Evolutionary conservation across 2,888 invertebrate species (phyloP).

Genomic region (Argyresthia goedartella): DNA sequence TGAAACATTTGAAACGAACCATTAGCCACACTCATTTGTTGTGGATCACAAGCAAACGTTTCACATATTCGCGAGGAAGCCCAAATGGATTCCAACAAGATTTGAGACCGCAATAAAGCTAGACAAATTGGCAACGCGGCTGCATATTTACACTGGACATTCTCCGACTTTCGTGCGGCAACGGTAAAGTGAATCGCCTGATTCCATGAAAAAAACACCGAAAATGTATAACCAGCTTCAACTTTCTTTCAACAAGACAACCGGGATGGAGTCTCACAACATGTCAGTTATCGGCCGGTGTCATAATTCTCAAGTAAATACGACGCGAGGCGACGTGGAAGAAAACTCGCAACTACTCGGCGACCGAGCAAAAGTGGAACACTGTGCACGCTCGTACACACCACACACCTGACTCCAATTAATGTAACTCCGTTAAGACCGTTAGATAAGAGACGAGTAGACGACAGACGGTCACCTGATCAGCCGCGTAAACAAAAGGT

Average conservation of each 20-base stretch:
- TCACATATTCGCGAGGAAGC: no score
- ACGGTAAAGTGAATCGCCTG: conserved; percentile 42
- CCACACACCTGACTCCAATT: conserved; percentile 7
- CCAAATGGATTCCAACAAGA: conserved; percentile 3
- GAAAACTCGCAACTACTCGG: conserved; percentile 12
- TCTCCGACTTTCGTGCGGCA: conserved; percentile 40
- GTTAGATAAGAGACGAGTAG: conserved; percentile 11
- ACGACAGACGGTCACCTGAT: conserved; percentile 45
- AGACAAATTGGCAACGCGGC: conserved; percentile 1
- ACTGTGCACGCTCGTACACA: conserved; percentile 23
- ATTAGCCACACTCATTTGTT: no score
- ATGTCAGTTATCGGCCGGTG: conserved; percentile 33
- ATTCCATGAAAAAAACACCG: conserved; percentile 23
- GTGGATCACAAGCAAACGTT: no score
- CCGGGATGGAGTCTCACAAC: not conserved
- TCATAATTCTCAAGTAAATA: conserved; percentile 63
- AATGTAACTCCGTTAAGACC: conserved; percentile 12
- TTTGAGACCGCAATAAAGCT: not conserved
- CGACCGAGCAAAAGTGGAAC: conserved; percentile 27
- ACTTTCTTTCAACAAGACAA: conserved; percentile 22
- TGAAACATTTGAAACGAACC: no score
- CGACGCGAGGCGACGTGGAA: conserved; percentile 53
- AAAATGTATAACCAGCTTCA: conserved; percentile 20
- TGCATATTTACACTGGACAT: conserved; percentile 5
- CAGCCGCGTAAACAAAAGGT: conserved; percentile 51